Percentiles rank a stretch among this genome's conserved stretches.
These are phyloP conservation scores for Lysandra bellargus DNA, from an alignment of 2,888 invertebrate species.

Conservation along the genomic window DNA sequence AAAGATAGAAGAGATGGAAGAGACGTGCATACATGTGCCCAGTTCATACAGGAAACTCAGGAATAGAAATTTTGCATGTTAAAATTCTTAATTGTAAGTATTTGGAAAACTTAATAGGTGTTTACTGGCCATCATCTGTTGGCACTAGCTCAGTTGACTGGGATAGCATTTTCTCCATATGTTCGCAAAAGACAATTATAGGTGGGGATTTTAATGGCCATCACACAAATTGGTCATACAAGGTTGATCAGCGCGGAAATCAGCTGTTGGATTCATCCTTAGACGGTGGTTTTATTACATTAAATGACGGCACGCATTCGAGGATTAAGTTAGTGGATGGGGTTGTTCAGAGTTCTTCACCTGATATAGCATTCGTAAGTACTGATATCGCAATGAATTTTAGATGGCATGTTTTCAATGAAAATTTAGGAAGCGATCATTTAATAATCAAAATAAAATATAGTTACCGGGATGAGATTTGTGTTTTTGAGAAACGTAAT, in stretches of 20 bases:
- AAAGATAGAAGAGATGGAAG: slow-evolving; percentile 35
- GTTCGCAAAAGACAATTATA: slow-evolving; percentile 34
- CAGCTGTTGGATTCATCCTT: slow-evolving; percentile 34
- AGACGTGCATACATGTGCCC: neutral
- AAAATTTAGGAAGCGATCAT: slow-evolving; percentile 37
- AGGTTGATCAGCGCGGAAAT: slow-evolving; percentile 36
- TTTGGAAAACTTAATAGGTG: slow-evolving; percentile 36
- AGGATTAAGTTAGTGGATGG: slow-evolving; percentile 35
- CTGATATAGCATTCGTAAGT: slow-evolving; percentile 36
- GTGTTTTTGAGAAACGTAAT: slow-evolving; percentile 4
- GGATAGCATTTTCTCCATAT: slow-evolving; percentile 24
- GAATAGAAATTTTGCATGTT: slow-evolving; percentile 36
- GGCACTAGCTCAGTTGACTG: slow-evolving; percentile 33
- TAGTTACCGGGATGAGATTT: neutral
- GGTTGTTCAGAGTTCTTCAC: slow-evolving; percentile 31
- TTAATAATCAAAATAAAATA: slow-evolving; percentile 31
- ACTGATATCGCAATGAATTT: slow-evolving; percentile 35
- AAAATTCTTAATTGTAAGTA: neutral
- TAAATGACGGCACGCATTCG: slow-evolving; percentile 32
- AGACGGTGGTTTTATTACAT: slow-evolving; percentile 22
- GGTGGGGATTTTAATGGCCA: slow-evolving; percentile 38
- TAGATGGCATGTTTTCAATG: slow-evolving; percentile 36
- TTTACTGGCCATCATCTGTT: slow-evolving; percentile 39
- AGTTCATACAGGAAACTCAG: slow-evolving; percentile 27
- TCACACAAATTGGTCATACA: slow-evolving; percentile 38